Evolutionary conservation across 2,797 vertebrate species (phyloP).

Genomic region (Steatocranus sp.): DNA sequence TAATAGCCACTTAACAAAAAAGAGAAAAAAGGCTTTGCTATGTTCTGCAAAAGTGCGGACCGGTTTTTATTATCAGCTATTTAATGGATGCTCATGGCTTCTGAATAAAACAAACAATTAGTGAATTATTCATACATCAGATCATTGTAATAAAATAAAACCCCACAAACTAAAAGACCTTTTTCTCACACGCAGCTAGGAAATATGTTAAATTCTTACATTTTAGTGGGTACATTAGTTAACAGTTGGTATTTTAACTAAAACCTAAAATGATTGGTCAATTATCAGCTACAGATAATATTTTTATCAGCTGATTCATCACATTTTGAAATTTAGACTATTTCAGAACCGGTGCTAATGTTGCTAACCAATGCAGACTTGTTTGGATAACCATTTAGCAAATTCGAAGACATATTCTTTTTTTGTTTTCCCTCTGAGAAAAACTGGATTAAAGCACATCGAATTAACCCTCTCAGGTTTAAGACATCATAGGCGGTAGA

Average conservation of each 20-base stretch:
- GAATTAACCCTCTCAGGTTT: background rate
- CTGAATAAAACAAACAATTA: background rate
- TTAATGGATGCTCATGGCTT: background rate
- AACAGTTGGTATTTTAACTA: background rate
- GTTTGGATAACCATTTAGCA: background rate
- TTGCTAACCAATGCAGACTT: background rate
- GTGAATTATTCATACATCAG: background rate
- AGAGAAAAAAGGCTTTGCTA: background rate
- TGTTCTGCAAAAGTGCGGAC: background rate
- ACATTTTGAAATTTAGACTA: background rate
- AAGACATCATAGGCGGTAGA: background rate
- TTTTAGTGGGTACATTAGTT: background rate
- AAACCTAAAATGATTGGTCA: background rate
- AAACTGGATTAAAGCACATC: background rate
- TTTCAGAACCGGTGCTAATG: background rate
- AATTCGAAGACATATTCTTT: background rate
- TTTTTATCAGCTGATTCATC: background rate
- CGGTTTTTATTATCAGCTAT: background rate
- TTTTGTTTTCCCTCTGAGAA: background rate
- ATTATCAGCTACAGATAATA: background rate
- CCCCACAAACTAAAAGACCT: background rate
- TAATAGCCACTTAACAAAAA: background rate
- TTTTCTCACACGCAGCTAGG: background rate
- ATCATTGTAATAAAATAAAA: background rate
- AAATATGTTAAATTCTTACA: background rate